These are phyloP conservation scores for Nibea albiflora DNA, from an alignment of 2,113 vertebrate genomes.

Conservation along the genomic window DNA sequence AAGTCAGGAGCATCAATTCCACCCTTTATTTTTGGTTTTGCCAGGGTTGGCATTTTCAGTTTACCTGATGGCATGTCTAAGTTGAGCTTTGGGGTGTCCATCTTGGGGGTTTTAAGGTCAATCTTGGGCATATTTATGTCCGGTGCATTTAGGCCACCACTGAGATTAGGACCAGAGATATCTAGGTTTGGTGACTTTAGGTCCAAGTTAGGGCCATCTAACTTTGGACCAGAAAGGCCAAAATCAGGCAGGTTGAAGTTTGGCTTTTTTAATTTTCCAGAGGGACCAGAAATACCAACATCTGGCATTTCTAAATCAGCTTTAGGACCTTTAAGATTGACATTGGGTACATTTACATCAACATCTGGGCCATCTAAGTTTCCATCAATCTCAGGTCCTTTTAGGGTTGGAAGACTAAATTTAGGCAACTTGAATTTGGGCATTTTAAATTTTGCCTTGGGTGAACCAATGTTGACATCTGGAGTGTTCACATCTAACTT, in stretches of 20 bases:
- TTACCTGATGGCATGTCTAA: constrained; percentile 59
- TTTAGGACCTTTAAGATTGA: constrained; percentile 48
- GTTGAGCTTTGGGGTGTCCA: constrained; percentile 46
- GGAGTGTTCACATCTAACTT: constrained; percentile 67
- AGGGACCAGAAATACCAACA: constrained; percentile 45
- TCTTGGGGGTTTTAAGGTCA: constrained; percentile 48
- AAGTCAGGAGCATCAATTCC: constrained; percentile 51
- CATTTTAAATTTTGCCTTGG: constrained; percentile 66
- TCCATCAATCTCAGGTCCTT: constrained; percentile 60
- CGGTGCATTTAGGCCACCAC: constrained; percentile 54
- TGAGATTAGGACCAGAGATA: constrained; percentile 42
- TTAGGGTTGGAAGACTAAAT: constrained; percentile 39
- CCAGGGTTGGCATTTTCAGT: constrained; percentile 50
- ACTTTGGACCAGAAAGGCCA: constrained; percentile 41
- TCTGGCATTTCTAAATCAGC: neutral
- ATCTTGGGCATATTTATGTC: constrained; percentile 47
- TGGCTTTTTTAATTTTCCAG: constrained; percentile 69
- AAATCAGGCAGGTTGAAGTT: constrained; percentile 54
- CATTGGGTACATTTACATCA: constrained; percentile 42
- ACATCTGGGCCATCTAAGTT: constrained; percentile 55
- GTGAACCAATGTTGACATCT: constrained; percentile 57
- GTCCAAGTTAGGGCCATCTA: constrained; percentile 35
- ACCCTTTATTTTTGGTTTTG: constrained; percentile 53
- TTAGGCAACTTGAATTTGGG: constrained; percentile 63
- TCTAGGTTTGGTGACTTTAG: constrained; percentile 47